Evolutionary conservation across 2,113 vertebrate species (phyloP).

Genomic region (Stictonetta naevosa): DNA sequence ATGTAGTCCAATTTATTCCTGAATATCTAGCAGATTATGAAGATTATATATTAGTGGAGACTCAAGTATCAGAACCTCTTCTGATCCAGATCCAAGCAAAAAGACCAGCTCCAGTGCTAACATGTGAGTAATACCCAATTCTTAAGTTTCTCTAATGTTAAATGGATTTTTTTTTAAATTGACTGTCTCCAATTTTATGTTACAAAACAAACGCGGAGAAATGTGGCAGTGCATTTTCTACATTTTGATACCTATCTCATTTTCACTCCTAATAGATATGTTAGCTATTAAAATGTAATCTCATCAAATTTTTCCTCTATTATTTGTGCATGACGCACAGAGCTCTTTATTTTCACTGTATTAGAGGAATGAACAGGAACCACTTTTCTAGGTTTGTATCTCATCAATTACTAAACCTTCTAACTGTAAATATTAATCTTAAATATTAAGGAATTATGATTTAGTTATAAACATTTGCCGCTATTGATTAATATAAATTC

Average conservation of each 20-base stretch:
- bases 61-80: conserved; percentile 80
- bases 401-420: not conserved
- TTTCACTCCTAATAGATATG: not conserved
- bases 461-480: not conserved
- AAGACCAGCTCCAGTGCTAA: conserved; percentile 87
- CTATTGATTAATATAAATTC: not conserved
- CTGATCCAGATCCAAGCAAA: conserved; percentile 84
- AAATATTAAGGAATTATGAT: not conserved
- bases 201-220: not conserved
- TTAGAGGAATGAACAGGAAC: not conserved
- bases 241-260: not conserved
- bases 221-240: not conserved
- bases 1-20: conserved; percentile 87
- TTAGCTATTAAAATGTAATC: not conserved
- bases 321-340: not conserved
- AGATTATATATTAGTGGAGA: conserved; percentile 87
- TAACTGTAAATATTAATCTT: not conserved
- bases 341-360: not conserved
- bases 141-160: not conserved
- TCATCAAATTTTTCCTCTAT: not conserved
- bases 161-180: not conserved
- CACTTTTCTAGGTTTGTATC: not conserved
- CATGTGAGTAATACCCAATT: conserved; percentile 77
- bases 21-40: conserved; percentile 86
- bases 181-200: not conserved